Percentiles rank a stretch among this genome's conserved stretches.
Conservation (phyloP, 2,797 vertebrate genomes). For the Limosa lapponica region DNA sequence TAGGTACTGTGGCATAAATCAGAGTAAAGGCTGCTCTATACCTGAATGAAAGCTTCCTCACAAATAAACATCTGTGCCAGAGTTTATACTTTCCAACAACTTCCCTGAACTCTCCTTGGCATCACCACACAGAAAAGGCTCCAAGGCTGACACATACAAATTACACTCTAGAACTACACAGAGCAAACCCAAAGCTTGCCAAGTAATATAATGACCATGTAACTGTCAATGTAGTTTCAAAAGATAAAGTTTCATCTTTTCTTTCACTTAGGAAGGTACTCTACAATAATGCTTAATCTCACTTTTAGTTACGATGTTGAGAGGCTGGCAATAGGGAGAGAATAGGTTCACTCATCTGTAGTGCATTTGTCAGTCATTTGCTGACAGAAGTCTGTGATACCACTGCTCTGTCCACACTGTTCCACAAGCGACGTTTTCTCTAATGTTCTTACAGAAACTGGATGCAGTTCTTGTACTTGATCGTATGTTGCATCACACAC, state of each 20-base stretch:
- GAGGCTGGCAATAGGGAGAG: not conserved
- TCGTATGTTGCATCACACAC: not conserved
- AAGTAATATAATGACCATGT: not conserved
- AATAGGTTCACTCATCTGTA: slow-evolving; percentile 76
- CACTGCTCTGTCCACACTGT: slow-evolving; percentile 66
- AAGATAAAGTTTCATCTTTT: not conserved
- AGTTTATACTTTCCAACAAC: not conserved
- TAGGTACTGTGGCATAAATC: not conserved
- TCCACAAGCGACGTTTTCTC: slow-evolving; percentile 48
- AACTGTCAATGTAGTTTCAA: not conserved
- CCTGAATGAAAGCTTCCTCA: not conserved
- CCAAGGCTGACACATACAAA: not conserved
- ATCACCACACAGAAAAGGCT: not conserved
- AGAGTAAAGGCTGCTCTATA: not conserved
- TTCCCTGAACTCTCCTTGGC: not conserved
- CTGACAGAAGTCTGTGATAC: slow-evolving; percentile 83
- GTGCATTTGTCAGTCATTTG: slow-evolving; percentile 85
- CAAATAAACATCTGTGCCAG: not conserved
- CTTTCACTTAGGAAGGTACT: not conserved
- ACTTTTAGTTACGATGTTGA: not conserved
- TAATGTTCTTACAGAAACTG: not conserved
- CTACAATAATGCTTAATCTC: not conserved
- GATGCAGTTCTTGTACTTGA: slow-evolving; percentile 9
- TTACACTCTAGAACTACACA: not conserved
- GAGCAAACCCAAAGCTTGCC: not conserved